Conservation (phyloP, 30 jellyfish, hydroid and myxozoan species). For the Turritopsis rubra region DNA sequence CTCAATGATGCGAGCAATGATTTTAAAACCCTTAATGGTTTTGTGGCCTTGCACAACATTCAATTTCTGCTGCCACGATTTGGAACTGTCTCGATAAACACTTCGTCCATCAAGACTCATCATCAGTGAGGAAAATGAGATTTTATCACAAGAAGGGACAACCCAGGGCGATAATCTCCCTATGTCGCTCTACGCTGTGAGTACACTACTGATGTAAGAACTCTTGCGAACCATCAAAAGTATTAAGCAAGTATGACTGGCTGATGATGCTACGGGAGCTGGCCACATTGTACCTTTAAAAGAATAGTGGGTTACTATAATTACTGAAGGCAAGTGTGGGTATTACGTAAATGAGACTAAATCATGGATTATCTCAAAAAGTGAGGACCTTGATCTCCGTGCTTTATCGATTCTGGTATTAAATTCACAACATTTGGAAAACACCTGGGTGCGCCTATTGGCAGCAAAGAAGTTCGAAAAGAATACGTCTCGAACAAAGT, state of each 20-base stretch:
- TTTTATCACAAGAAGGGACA: constrained; percentile 39
- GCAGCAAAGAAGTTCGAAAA: neutral
- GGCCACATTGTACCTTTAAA: constrained; percentile 13
- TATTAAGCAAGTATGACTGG: constrained; percentile 22
- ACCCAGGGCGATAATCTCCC: constrained; percentile 38
- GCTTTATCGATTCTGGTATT: no score
- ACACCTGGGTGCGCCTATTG: neutral
- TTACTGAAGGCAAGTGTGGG: no score
- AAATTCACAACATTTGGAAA: neutral
- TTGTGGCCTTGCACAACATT: neutral
- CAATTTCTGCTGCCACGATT: neutral
- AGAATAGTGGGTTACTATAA: constrained; percentile 5
- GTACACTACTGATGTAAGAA: neutral
- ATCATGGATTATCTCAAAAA: neutral
- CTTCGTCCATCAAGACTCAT: constrained; percentile 29
- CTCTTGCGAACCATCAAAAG: neutral
- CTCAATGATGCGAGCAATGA: neutral
- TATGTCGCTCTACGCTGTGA: constrained; percentile 35
- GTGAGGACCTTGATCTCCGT: neutral
- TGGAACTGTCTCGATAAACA: constrained; percentile 8
- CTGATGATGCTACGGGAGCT: constrained; percentile 33
- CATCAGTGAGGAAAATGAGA: constrained; percentile 21
- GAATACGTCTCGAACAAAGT: neutral
- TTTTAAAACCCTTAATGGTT: neutral
- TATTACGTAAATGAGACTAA: neutral